phyloP scores from a whole-genome alignment of 2,797 vertebrate genomes.

The Chaenodraco wilsoni region DNA sequence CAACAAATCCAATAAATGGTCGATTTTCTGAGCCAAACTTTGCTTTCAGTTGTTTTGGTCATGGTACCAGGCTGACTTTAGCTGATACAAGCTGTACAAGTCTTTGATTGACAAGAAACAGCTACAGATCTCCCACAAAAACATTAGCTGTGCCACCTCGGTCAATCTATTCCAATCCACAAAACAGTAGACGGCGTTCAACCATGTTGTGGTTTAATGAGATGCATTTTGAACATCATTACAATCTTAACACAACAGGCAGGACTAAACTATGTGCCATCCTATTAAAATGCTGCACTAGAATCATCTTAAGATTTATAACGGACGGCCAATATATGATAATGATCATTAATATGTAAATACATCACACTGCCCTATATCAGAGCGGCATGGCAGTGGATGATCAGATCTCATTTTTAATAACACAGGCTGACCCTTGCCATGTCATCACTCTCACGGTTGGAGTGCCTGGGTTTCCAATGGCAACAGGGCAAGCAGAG shows the following conservation, averaged over 20 bases:
- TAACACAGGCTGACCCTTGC: slow-evolving; percentile 41
- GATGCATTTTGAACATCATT: too few relatives aligned
- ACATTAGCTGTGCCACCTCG: too few relatives aligned
- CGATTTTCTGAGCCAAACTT: too few relatives aligned
- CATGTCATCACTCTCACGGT: slow-evolving; percentile 34
- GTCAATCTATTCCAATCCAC: too few relatives aligned
- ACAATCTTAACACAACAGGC: neutral
- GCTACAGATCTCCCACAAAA: too few relatives aligned
- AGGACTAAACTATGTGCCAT: neutral
- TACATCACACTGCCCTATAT: neutral
- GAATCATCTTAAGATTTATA: neutral
- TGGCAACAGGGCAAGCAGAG: slow-evolving; percentile 46
- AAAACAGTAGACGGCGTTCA: too few relatives aligned
- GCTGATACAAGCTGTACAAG: too few relatives aligned
- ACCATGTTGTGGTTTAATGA: too few relatives aligned
- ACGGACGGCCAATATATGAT: neutral
- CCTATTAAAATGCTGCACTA: neutral
- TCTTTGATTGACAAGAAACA: too few relatives aligned
- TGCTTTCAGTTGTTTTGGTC: too few relatives aligned
- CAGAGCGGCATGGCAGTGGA: neutral
- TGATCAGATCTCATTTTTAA: slow-evolving; percentile 37
- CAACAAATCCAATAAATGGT: too few relatives aligned
- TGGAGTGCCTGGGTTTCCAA: slow-evolving; percentile 44
- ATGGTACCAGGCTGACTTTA: too few relatives aligned
- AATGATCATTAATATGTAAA: slow-evolving; percentile 24